These are phyloP conservation scores for Paracyclopina nana DNA, from an alignment of 1,140 invertebrate genomes.

Conservation along the genomic window DNA sequence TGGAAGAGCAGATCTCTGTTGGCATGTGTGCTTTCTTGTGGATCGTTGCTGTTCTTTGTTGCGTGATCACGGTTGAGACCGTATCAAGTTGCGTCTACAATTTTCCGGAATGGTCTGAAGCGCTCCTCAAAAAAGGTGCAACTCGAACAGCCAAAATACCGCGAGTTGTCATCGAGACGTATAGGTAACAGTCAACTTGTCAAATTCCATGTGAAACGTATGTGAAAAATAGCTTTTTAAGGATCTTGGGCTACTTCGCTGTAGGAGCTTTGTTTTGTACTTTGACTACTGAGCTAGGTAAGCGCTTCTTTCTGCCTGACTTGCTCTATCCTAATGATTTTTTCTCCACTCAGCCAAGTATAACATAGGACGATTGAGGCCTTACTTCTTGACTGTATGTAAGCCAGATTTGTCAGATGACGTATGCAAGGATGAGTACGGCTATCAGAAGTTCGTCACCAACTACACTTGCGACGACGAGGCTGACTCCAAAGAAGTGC, in stretches of 20 bases:
- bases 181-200: background rate
- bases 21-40: constrained; percentile 13
- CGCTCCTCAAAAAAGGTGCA: constrained; percentile 1
- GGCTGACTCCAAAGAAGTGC: constrained; percentile 14
- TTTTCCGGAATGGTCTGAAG: background rate
- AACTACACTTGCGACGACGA: constrained; percentile 8
- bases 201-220: background rate
- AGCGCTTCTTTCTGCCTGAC: too few species aligned
- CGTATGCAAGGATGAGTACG: constrained; percentile 16
- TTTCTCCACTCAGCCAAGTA: too few species aligned
- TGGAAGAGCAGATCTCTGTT: constrained; percentile 24
- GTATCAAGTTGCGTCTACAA: background rate
- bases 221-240: background rate
- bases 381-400: constrained; percentile 36
- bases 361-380: constrained; percentile 34
- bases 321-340: too few species aligned
- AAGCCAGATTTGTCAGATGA: constrained; percentile 24
- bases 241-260: constrained; percentile 11
- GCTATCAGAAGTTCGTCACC: constrained; percentile 1
- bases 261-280: constrained; percentile 2
- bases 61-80: background rate
- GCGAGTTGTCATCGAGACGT: constrained; percentile 7
- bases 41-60: background rate
- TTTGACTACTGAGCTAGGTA: constrained; percentile 12
- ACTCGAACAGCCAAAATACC: constrained; percentile 10